Base-by-base conservation (phyloP, 1,140 invertebrate genomes). In the Thereuonema tuberculata region DNA sequence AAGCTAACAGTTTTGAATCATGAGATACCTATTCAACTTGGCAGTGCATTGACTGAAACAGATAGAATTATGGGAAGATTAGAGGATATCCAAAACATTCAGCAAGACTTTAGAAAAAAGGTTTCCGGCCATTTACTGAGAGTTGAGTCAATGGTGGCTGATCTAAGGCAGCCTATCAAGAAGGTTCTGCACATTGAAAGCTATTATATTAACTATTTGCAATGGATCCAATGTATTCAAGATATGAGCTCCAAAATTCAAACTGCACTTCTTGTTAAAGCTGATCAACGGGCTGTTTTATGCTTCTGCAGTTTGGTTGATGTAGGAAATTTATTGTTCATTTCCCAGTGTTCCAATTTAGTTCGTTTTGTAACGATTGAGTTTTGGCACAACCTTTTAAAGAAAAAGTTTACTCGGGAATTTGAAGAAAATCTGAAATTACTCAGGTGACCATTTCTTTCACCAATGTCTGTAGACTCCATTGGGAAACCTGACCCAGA, bases 371-470 rank as follows among this genome's bases (percentile, higher is more conserved):
- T 83, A 0, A 83, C 80, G 28, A 75, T 85, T n/a, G 70, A 82
- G 52, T 87, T 87, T 73, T 95, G 90, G 90, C 83, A 91, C 72
- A 83, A 84, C 69, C 75, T 86, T 59, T 75, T 93, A 0, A 85
- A 84, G 66, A 81, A 86, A 20, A 86, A 84, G 72, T 77, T 92
- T 49, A 81, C 82, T 31, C 81, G 76, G 65, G 85, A 90, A 70
- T 89, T 91, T 72, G 85, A 87, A 69, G 82, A 86, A 61, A 71
- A 85, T 50, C 72, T 94, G 48, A 89, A 89, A 71, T 65, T 70
- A 43, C 70, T 93, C 20, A 84, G 87, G 67, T 95, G 91, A 90
- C 90, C 74, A 23, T 64, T 73, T 43, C 67, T 74, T 37, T 65
- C 68, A 2, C 66, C 69, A 23, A 20, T 58, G 15, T 66, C 71